Conservation (phyloP, 2,888 invertebrate genomes). For the Leptinotarsa juncta region DNA sequence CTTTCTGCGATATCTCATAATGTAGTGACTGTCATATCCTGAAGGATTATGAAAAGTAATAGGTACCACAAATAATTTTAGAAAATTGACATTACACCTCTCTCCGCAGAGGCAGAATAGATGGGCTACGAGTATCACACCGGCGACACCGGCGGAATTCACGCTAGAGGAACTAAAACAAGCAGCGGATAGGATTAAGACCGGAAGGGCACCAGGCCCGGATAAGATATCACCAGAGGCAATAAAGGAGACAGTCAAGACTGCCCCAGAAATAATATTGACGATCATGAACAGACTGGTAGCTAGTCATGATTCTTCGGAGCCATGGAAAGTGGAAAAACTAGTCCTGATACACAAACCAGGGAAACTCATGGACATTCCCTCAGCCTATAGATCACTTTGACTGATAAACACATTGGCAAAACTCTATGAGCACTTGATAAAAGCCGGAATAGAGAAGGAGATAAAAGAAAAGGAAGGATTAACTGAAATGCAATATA, state of each 20-base stretch:
- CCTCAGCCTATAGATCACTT: constrained; percentile 22
- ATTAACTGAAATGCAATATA: constrained; percentile 25
- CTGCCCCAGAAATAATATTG: neutral
- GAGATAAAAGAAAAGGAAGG: constrained; percentile 21
- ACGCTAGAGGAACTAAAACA: constrained; percentile 12
- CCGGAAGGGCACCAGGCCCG: constrained; percentile 4
- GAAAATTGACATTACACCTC: too few species aligned
- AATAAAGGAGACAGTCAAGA: neutral
- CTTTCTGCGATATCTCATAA: too few species aligned
- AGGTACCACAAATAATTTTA: too few species aligned
- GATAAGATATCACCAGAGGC: constrained; percentile 2
- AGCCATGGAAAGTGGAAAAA: constrained; percentile 6
- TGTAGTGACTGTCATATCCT: too few species aligned
- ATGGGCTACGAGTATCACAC: neutral
- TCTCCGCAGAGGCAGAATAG: constrained; percentile 18
- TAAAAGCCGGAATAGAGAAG: constrained; percentile 24
- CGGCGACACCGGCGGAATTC: neutral
- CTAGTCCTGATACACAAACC: constrained; percentile 26
- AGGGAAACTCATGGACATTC: neutral
- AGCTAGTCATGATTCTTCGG: neutral
- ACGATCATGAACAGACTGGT: constrained; percentile 10
- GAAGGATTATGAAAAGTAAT: too few species aligned
- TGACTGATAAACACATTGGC: constrained; percentile 24
- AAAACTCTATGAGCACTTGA: constrained; percentile 21
- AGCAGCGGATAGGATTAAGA: constrained; percentile 25